A percentile compares a stretch with the other conserved stretches of the same genome.
phyloP scores from a whole-genome alignment of 2,888 invertebrate genomes.

The Dicranocentrus wangi region DNA sequence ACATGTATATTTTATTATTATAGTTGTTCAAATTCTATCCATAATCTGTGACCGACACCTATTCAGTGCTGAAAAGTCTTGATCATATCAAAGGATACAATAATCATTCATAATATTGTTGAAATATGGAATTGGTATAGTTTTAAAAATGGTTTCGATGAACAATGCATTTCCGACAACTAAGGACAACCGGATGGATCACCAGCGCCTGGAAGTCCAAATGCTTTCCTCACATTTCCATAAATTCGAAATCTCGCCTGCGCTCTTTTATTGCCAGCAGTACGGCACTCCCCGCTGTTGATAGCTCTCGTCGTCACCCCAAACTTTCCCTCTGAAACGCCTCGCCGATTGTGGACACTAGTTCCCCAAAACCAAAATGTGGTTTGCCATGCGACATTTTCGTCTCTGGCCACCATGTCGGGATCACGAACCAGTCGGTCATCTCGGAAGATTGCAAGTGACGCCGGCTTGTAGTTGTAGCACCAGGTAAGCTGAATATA shows the following conservation, averaged over 20 bases:
- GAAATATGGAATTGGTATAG: no score
- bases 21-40: no score
- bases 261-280: slow-evolving; percentile 26
- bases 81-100: no score
- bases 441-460: slow-evolving; percentile 60
- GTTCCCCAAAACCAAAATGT: slow-evolving; percentile 68
- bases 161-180: no score
- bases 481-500: slow-evolving; percentile 71
- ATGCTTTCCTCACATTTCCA: slow-evolving; percentile 55
- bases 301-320: slow-evolving; percentile 65
- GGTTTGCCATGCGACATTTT: slow-evolving; percentile 65
- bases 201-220: slow-evolving; percentile 60
- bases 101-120: no score
- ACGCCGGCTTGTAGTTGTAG: slow-evolving; percentile 65
- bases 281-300: slow-evolving; percentile 62
- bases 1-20: no score
- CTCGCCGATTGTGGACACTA: slow-evolving; percentile 47
- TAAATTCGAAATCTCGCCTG: slow-evolving; percentile 57
- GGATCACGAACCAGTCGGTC: slow-evolving; percentile 62
- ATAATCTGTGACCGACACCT: no score
- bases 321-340: slow-evolving; percentile 62
- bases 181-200: slow-evolving; percentile 60
- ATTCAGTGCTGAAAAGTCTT: no score
- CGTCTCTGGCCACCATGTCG: slow-evolving; percentile 66
- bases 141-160: no score